Conservation (phyloP, 2,797 vertebrate species). For the Syndactyla subalaris region DNA sequence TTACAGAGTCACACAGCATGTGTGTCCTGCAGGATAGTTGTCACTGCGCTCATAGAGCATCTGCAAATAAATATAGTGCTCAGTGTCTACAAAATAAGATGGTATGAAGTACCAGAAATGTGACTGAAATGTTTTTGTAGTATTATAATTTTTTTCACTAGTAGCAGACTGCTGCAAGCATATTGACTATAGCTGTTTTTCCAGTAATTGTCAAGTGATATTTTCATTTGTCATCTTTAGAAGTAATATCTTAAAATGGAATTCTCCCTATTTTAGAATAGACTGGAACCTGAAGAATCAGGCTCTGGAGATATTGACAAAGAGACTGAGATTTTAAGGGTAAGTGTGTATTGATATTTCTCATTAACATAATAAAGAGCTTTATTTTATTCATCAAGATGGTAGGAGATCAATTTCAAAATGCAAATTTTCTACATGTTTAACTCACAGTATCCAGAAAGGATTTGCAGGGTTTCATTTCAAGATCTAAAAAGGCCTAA, state of each 20-base stretch:
- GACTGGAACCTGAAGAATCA: constrained; percentile 81
- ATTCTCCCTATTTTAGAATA: constrained; percentile 75
- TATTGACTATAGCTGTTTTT: neutral
- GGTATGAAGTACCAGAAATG: neutral
- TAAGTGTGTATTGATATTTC: constrained; percentile 46
- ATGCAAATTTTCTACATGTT: neutral
- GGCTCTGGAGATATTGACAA: constrained; percentile 83
- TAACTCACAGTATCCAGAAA: neutral
- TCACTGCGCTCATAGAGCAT: neutral
- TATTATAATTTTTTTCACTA: neutral
- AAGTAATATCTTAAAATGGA: neutral
- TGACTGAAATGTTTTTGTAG: neutral
- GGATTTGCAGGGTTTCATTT: neutral
- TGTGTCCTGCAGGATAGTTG: neutral
- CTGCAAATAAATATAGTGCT: neutral
- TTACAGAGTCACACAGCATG: neutral
- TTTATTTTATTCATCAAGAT: neutral
- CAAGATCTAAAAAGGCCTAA: neutral
- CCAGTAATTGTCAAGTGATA: neutral
- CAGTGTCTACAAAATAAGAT: neutral
- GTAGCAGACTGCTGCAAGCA: neutral
- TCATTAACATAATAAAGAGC: neutral
- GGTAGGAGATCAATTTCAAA: neutral
- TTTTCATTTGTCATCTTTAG: neutral
- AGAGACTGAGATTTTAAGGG: constrained; percentile 78